Evolutionary conservation across 2,797 vertebrate species (phyloP), one percentile per base, ranked within the genome.

Genomic region (Premnoplex brunnescens): DNA sequence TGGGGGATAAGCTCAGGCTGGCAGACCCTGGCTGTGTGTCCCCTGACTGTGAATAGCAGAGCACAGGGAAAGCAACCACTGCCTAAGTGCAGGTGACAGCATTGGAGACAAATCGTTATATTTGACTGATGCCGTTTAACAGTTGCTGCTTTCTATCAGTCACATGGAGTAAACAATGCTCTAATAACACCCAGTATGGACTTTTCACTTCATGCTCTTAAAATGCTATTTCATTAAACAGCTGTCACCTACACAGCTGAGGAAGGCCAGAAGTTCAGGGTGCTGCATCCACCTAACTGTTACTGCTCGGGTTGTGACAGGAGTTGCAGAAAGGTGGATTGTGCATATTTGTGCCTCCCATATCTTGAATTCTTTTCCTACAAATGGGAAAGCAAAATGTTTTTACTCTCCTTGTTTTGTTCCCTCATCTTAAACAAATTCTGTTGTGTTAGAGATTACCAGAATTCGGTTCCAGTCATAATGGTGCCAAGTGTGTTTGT

Each of bases 71-170:
- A 91, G 63, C 55, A 43, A 8, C 49, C 11, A 39, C 28, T 5
- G 14, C 87, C 64, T 48, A 15, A 51, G 28, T 2, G n/a, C 60
- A 66, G 88, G 71, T 94, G 94, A 90, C 79, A 91, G 76, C 79
- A 67, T 48, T 77, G 24, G 63, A 34, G 51, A 52, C 88, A 95
- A 82, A 90, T 92, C 56, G 4, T 76, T 94, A 24, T 32, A 24
- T 86, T 73, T 90, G 85, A 86, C 58, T 89, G 89, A 51, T 79
- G 34, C 55, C 82, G 44, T 84, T 97, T 96, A 93, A 66, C 89
- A 86, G 86, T 27, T 95, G 21, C 19, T 69, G 82, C 88, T 92
- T 81, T 32, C 76, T 73, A 21, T 84, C 85, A 24, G 58, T 88
- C 51, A 26, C 32, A 7, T 12, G 68, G 64, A 92, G 92, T 37